These are phyloP conservation scores for Urocitellus parryii DNA, from an alignment of 2,113 vertebrate genomes.

Conservation along the genomic window DNA sequence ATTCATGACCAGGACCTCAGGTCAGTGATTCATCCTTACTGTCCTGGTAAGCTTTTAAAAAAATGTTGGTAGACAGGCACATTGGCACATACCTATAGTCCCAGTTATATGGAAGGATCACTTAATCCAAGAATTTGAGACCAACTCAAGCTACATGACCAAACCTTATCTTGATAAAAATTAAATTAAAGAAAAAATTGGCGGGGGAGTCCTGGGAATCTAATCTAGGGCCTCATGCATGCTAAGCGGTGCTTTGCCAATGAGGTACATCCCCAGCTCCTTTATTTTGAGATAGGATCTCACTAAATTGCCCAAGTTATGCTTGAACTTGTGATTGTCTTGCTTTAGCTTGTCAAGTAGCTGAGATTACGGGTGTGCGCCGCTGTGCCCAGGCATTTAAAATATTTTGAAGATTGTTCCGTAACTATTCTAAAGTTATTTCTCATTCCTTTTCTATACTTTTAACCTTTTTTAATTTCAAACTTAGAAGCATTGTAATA, in stretches of 20 bases:
- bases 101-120: too few species aligned
- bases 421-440: neutral
- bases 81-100: too few species aligned
- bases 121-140: too few species aligned
- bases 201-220: neutral
- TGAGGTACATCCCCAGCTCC: neutral
- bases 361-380: neutral
- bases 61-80: too few species aligned
- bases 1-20: too few species aligned
- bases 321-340: neutral
- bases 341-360: neutral
- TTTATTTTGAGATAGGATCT: neutral
- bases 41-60: too few species aligned
- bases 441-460: neutral
- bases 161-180: too few species aligned
- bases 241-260: neutral
- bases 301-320: neutral
- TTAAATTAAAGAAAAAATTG: too few species aligned
- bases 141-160: too few species aligned
- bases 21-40: too few species aligned
- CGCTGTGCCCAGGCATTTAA: neutral
- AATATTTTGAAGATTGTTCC: slow-evolving; percentile 15
- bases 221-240: neutral
- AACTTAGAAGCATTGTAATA: neutral
- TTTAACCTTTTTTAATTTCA: slow-evolving; percentile 10